Conservation (phyloP, 2,113 vertebrate genomes). For the mouse (Mus musculus) region DNA sequence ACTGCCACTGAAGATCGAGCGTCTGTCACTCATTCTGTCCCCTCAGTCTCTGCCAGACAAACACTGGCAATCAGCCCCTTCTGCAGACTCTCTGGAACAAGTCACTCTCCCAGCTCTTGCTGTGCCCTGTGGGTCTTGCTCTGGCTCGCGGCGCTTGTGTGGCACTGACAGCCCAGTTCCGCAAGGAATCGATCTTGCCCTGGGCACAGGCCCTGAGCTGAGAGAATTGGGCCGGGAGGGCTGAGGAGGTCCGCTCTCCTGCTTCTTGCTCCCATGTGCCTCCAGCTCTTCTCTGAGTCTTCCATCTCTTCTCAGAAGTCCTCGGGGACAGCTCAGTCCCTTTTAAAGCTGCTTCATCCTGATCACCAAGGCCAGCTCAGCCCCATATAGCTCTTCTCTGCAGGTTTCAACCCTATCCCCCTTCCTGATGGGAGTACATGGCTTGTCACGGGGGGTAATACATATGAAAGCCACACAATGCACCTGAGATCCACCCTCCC, state of each 20-base stretch:
- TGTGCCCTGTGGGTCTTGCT: background rate
- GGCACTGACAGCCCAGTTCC: background rate
- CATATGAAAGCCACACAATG: background rate
- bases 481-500: too few species aligned
- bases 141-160: fast-evolving
- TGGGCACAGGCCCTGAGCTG: background rate
- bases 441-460: background rate
- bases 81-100: background rate
- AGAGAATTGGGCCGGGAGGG: background rate
- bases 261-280: background rate
- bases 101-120: background rate
- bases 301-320: background rate
- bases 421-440: background rate
- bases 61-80: background rate
- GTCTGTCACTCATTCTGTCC: background rate
- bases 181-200: background rate
- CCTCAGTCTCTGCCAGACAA: background rate
- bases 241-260: background rate
- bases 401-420: background rate
- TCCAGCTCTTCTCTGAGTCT: background rate
- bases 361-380: background rate
- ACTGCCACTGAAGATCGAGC: fast-evolving
- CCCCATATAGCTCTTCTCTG: background rate
- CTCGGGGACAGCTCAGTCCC: background rate
- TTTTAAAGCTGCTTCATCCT: background rate